phyloP scores from a whole-genome alignment of 2,797 vertebrate species.

The Cossypha polioptera region DNA sequence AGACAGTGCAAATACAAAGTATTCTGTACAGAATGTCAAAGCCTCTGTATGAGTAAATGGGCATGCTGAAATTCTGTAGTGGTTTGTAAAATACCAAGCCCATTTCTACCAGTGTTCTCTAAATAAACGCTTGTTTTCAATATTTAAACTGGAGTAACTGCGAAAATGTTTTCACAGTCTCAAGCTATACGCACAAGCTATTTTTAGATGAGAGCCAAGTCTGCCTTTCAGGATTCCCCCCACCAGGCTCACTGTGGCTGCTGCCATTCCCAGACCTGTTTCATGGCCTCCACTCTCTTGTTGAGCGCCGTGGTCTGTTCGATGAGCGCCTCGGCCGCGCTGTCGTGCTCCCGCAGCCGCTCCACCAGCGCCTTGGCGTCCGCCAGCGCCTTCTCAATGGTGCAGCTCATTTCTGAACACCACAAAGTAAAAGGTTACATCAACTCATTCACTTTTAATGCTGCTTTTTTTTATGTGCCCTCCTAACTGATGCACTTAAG shows the following conservation, averaged over 20 bases:
- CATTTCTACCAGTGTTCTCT: not conserved
- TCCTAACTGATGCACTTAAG: not conserved
- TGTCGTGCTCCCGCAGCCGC: constrained; percentile 92
- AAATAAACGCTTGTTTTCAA: not conserved
- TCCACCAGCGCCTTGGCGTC: constrained; percentile 95
- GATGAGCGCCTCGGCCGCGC: constrained; percentile 92
- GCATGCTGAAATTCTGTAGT: not conserved
- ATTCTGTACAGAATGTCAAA: not conserved
- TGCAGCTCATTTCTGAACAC: constrained; percentile 88
- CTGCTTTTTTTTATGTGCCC: not conserved
- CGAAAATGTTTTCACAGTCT: not conserved
- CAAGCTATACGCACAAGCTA: not conserved
- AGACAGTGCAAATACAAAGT: not conserved
- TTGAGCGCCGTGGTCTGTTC: constrained; percentile 95
- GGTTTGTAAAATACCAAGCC: not conserved
- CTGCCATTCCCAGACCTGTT: constrained; percentile 80
- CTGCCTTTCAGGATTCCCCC: not conserved
- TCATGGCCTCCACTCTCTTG: constrained; percentile 96
- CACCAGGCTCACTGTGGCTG: not conserved
- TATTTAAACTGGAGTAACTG: not conserved
- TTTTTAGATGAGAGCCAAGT: not conserved
- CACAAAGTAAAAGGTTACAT: not conserved
- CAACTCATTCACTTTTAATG: not conserved
- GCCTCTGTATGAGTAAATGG: not conserved
- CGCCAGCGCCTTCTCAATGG: constrained; percentile 92